phyloP scores from a whole-genome alignment of 2,797 vertebrate genomes.

The Micropoecilia bifurca region DNA sequence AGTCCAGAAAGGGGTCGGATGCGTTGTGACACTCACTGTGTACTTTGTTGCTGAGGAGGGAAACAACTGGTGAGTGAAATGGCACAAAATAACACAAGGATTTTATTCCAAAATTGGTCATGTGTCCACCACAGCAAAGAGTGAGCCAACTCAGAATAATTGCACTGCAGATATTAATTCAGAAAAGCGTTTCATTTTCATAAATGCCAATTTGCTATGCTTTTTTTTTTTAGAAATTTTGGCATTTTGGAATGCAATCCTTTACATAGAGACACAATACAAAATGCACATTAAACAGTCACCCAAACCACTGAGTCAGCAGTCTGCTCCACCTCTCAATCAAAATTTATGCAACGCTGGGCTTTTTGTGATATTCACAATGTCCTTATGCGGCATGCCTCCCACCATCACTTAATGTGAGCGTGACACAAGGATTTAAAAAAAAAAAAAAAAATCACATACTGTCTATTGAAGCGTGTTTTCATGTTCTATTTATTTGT shows the following conservation, averaged over 20 bases:
- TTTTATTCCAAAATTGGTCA: conserved; percentile 74
- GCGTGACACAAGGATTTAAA: not conserved
- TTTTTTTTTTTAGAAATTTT: conserved; percentile 3
- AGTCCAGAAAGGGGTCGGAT: conserved; percentile 86
- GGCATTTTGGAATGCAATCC: conserved; percentile 74
- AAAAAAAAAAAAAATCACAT: not conserved
- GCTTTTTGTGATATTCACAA: not conserved
- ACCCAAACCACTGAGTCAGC: conserved; percentile 24
- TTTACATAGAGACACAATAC: conserved; percentile 42
- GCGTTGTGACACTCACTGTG: conserved; percentile 85
- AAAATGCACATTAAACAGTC: conserved; percentile 17
- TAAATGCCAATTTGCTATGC: conserved; percentile 7
- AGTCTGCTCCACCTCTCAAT: conserved; percentile 18
- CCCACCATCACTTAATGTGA: not conserved
- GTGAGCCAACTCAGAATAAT: not conserved
- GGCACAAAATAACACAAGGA: conserved; percentile 71
- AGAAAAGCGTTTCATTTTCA: not conserved
- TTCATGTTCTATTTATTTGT: not conserved
- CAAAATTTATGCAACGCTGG: conserved; percentile 2
- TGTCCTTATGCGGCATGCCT: not conserved
- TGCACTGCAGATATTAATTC: not conserved
- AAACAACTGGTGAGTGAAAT: conserved; percentile 84
- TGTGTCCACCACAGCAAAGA: conserved; percentile 12
- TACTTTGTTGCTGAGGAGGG: conserved; percentile 88
- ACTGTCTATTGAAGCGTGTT: not conserved